phyloP scores from a whole-genome alignment of 2,797 vertebrate species.

The Premnoplex brunnescens region DNA sequence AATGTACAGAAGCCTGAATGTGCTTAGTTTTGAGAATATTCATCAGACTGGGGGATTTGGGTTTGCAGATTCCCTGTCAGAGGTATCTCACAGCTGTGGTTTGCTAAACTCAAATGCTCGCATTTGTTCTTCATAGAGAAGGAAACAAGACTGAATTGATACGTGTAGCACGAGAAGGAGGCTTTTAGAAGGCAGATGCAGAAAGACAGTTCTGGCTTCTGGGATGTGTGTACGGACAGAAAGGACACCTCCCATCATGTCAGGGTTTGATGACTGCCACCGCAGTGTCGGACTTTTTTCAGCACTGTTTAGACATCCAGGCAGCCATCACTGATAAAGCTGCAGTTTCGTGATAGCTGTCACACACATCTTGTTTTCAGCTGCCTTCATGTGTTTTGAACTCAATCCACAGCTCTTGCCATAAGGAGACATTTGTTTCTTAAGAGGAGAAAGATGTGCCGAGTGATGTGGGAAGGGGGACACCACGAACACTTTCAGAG shows the following conservation, averaged over 20 bases:
- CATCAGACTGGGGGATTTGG: not conserved
- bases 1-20: not conserved
- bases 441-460: not conserved
- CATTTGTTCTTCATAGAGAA: not conserved
- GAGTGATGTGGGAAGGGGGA: not conserved
- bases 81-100: slow-evolving; percentile 19
- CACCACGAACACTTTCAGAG: not conserved
- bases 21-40: slow-evolving; percentile 6
- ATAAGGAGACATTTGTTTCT: not conserved
- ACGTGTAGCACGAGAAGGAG: not conserved
- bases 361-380: slow-evolving; percentile 9
- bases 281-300: not conserved
- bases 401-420: not conserved
- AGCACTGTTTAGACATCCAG: not conserved
- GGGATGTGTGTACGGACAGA: not conserved
- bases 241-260: not conserved
- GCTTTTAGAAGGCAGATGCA: slow-evolving; percentile 1
- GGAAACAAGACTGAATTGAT: not conserved
- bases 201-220: slow-evolving; percentile 35
- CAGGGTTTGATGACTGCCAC: not conserved
- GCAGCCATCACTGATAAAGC: not conserved
- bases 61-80: not conserved
- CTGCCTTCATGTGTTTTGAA: not conserved
- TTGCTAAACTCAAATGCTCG: not conserved
- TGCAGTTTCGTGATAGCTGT: slow-evolving; percentile 21